Conservation (phyloP, 2,888 invertebrate genomes). For the Ophioninae sp. region DNA sequence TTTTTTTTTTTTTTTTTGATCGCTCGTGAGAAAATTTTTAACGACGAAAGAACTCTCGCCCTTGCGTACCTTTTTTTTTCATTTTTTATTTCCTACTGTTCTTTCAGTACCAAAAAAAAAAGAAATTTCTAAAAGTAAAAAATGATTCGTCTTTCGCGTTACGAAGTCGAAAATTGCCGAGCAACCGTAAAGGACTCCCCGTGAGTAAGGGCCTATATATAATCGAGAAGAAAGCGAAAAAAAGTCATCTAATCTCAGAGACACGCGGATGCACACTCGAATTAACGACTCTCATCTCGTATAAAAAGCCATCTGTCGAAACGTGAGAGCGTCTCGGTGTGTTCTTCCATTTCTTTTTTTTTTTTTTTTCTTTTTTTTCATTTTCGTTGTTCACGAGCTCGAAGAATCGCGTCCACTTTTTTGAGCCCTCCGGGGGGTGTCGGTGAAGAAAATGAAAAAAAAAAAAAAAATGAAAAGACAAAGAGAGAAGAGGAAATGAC, state of each 20-base stretch:
- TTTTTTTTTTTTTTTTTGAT: too few relatives aligned
- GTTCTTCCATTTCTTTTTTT: background rate
- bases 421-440: slow-evolving; percentile 56
- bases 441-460: background rate
- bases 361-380: slow-evolving; percentile 11
- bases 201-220: background rate
- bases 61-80: background rate
- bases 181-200: background rate
- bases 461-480: background rate
- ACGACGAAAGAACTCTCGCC: background rate
- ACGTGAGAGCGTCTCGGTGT: slow-evolving; percentile 7
- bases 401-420: slow-evolving; percentile 40
- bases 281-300: slow-evolving; percentile 27
- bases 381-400: slow-evolving; percentile 12
- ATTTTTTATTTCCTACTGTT: slow-evolving; percentile 9
- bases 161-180: slow-evolving; percentile 32
- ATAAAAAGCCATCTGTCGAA: slow-evolving; percentile 55
- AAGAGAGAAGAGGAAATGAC: background rate
- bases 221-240: slow-evolving; percentile 18
- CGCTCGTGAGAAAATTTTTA: slow-evolving; percentile 17
- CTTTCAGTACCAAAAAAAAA: background rate
- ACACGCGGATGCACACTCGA: slow-evolving; percentile 25
- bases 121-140: slow-evolving; percentile 3
- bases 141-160: slow-evolving; percentile 17
- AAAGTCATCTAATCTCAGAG: slow-evolving; percentile 56